These are phyloP conservation scores for Azorinus chamasolen DNA, from an alignment of 2,888 invertebrate genomes.

Conservation along the genomic window DNA sequence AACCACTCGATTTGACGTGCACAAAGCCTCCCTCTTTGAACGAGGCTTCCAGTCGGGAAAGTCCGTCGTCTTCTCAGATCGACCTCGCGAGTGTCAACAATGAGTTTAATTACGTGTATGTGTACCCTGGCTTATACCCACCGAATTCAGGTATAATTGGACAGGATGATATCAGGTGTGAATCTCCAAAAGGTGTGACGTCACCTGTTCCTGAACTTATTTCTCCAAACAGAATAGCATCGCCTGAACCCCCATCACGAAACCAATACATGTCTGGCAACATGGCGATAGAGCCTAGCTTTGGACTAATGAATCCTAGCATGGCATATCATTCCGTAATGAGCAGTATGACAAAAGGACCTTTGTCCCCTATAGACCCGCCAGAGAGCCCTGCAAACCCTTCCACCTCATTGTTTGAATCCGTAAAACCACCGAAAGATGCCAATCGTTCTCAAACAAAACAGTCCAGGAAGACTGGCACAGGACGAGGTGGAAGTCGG, in stretches of 20 bases:
- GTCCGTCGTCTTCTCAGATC: conserved; percentile 38
- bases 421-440: neutral
- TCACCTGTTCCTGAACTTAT: conserved; percentile 52
- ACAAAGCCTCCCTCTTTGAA: conserved; percentile 23
- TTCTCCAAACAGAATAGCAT: conserved; percentile 34
- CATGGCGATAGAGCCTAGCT: conserved; percentile 19
- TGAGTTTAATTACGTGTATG: conserved; percentile 58
- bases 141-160: conserved; percentile 29
- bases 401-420: neutral
- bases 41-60: conserved; percentile 24
- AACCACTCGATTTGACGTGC: conserved; percentile 55
- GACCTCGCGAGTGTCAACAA: conserved; percentile 36
- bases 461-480: neutral
- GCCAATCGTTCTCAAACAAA: neutral
- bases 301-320: conserved; percentile 25
- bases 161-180: conserved; percentile 35
- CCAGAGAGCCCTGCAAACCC: conserved; percentile 8
- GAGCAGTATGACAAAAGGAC: conserved; percentile 24
- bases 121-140: conserved; percentile 53
- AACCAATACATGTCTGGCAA: conserved; percentile 12
- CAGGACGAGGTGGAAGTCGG: neutral
- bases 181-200: conserved; percentile 25
- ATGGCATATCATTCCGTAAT: conserved; percentile 29
- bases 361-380: neutral
- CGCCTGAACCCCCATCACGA: conserved; percentile 25